Evolutionary conservation across 2,888 invertebrate genomes (phyloP).

Genomic region (Trachelus iudaicus): DNA sequence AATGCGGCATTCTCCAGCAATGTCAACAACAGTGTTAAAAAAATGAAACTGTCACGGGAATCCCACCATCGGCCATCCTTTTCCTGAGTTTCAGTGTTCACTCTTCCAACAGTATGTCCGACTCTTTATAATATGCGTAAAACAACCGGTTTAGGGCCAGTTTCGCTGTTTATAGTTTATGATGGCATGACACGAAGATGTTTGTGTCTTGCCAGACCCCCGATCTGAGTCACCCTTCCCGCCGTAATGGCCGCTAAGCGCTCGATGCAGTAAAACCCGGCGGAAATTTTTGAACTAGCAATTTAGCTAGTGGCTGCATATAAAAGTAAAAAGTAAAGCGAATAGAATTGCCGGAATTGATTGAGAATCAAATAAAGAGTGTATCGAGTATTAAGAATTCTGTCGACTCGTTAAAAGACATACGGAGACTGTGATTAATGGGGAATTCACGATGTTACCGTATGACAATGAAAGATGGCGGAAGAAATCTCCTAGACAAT

Average conservation of each 20-base stretch:
- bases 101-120: neutral
- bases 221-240: neutral
- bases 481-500: neutral
- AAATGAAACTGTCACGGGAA: neutral
- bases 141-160: constrained; percentile 1
- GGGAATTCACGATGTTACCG: neutral
- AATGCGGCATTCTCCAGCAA: neutral
- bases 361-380: neutral
- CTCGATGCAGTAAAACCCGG: neutral
- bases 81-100: neutral
- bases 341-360: neutral
- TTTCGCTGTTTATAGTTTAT: neutral
- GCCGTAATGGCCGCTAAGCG: neutral
- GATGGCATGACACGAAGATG: neutral
- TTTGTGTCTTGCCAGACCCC: neutral
- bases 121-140: neutral
- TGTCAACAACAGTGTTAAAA: neutral
- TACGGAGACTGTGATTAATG: neutral
- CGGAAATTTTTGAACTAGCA: neutral
- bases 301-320: neutral
- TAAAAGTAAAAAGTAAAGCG: neutral
- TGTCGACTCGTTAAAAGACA: neutral
- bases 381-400: neutral
- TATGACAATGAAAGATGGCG: neutral
- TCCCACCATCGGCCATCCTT: neutral